Base-by-base conservation (phyloP, 2,888 invertebrate genomes). In the Athripsodes cinereus region DNA sequence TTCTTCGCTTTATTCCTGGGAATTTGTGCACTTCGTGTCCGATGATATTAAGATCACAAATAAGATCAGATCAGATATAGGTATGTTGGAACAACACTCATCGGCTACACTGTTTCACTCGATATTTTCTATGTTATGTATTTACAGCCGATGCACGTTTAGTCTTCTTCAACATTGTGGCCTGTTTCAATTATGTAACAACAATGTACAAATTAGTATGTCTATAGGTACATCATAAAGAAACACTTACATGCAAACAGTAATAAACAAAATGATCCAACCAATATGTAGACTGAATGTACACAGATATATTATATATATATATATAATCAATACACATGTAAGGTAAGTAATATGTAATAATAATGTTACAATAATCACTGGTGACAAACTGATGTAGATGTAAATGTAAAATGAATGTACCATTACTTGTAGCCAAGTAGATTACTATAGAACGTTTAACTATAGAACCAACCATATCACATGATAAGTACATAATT, bases 121-220 rank as follows among this genome's bases (percentile, higher is more conserved):
- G 51, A 22, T 18, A 50, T 50, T 44, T 51, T 50, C 13, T 46
- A 44, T 40, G 35, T 58, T 55, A 60, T 47, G 60, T 49, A 58
- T 52, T 61, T 34, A 58, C 60, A 16, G 55, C 55, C 44, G 60
- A 55, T 40, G 59, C 59, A 44, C 62, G 57, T 52, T 62, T 59
- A 22, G 57, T 62, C 57, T 62, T 62, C 62, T 62, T 62, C 55
- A 62, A 59, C 62, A 62, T 62, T 16, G 62, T 62, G 52, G 62
- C 62, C 62, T 62, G 62, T 57, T 53, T 22, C 52, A 55, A 55
- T 34, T 51, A 51, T 56, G 50, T 26, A 56, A 56, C n/a, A n/a
- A n/a, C n/a, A 56, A 56, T 50, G 52, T 20, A 56, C 50, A n/a
- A 40, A 56, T 56, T 56, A 56, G 56, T 56, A 51, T 2, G 40